A percentile compares a stretch with the other conserved stretches of the same genome.
Conservation (phyloP, 2,888 invertebrate genomes). For the Apocheima hispidaria region DNA sequence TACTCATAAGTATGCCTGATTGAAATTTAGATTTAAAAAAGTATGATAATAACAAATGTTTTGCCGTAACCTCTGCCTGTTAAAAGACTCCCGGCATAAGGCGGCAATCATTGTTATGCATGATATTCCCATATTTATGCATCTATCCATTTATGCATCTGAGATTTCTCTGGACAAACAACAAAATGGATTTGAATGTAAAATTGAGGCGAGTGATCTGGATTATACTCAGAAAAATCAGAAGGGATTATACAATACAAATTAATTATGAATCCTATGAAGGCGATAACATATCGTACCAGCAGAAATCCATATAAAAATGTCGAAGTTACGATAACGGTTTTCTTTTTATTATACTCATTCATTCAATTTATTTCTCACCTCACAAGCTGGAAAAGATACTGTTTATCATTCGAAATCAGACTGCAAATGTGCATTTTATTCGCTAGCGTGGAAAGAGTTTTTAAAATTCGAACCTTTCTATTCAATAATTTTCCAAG, state of each 20-base stretch:
- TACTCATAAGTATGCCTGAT: conserved; percentile 73
- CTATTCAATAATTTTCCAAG: too few species aligned
- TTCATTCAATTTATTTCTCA: background rate
- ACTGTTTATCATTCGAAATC: too few species aligned
- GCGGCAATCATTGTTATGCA: conserved; percentile 53
- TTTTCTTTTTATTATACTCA: too few species aligned
- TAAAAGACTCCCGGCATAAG: conserved; percentile 62
- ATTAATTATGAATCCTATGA: conserved; percentile 60
- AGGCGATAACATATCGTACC: conserved; percentile 47
- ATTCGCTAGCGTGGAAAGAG: too few species aligned
- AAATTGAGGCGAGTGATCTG: conserved; percentile 73
- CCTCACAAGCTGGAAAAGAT: too few species aligned
- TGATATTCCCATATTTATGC: conserved; percentile 68
- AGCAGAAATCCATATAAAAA: background rate
- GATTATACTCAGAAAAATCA: too few species aligned
- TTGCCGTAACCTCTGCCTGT: conserved; percentile 74
- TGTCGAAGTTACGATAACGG: too few species aligned
- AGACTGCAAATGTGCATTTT: too few species aligned
- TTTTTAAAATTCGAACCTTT: too few species aligned
- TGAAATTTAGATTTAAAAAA: conserved; percentile 79
- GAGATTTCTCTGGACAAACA: conserved; percentile 71
- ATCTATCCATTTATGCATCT: conserved; percentile 81
- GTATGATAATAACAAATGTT: conserved; percentile 77
- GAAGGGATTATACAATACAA: conserved; percentile 69
- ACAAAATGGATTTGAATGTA: conserved; percentile 77